A percentile compares a stretch with the other conserved stretches of the same genome.
Evolutionary conservation across 1,140 invertebrate species (phyloP).

Genomic region (Diabrotica virgifera): DNA sequence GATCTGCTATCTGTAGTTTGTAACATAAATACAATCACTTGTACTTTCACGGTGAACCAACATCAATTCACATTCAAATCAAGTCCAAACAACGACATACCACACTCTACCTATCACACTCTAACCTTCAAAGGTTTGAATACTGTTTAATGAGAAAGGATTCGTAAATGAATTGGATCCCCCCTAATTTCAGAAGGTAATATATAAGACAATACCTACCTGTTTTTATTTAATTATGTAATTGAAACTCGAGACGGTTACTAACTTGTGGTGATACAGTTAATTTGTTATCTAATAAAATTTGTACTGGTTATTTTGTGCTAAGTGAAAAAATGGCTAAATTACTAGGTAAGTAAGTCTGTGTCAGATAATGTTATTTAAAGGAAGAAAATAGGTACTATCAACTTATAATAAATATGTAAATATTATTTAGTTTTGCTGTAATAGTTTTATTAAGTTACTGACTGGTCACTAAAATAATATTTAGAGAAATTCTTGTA

Average conservation of each 20-base stretch:
- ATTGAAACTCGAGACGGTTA: neutral
- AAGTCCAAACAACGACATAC: slow-evolving; percentile 2
- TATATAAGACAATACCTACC: slow-evolving; percentile 10
- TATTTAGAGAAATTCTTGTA: too few species aligned
- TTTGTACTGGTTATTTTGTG: too few species aligned
- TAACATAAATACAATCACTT: slow-evolving; percentile 12
- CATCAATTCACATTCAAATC: neutral
- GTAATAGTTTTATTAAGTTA: too few species aligned
- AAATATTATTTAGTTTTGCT: too few species aligned
- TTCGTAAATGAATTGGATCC: slow-evolving; percentile 12
- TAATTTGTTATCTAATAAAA: neutral
- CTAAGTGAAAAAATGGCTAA: too few species aligned
- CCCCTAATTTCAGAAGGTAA: slow-evolving; percentile 10
- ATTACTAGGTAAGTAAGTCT: too few species aligned
- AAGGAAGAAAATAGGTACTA: too few species aligned
- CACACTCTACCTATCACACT: neutral
- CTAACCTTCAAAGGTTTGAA: neutral
- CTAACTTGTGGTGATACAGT: neutral
- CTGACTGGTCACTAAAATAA: too few species aligned
- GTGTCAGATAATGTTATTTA: too few species aligned
- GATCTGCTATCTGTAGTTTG: too few species aligned
- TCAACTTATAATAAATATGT: too few species aligned
- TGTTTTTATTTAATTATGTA: slow-evolving; percentile 8
- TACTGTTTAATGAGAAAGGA: neutral
- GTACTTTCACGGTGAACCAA: slow-evolving; percentile 22